These are phyloP conservation scores for Pygoscelis antarcticus DNA, from an alignment of 2,113 vertebrate species.

Conservation along the genomic window DNA sequence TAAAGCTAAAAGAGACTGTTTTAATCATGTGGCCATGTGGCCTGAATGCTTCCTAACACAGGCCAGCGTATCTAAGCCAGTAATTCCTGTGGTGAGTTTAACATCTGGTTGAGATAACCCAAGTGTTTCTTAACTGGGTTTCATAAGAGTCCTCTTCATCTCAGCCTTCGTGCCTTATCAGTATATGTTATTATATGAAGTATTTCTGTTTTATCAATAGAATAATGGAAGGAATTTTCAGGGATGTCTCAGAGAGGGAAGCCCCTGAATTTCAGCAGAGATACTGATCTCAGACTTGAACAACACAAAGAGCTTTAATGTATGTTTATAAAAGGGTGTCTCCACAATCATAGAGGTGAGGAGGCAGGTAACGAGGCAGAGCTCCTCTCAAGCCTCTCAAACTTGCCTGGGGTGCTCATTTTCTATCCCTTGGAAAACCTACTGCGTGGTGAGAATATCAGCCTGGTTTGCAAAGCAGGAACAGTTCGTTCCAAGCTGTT, in stretches of 20 bases:
- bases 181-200: background rate
- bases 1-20: background rate
- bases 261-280: background rate
- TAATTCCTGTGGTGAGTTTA: constrained; percentile 23
- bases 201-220: background rate
- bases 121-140: constrained; percentile 3
- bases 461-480: background rate
- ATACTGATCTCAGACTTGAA: background rate
- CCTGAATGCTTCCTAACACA: background rate
- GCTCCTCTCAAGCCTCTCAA: background rate
- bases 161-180: background rate
- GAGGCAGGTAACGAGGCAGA: background rate
- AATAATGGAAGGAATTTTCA: constrained; percentile 22
- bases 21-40: background rate
- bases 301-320: background rate
- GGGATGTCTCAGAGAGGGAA: background rate
- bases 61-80: background rate
- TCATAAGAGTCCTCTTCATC: constrained; percentile 12
- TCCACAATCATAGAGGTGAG: background rate
- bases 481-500: background rate
- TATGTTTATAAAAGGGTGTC: background rate
- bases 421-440: background rate
- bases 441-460: background rate
- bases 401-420: background rate
- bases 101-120: constrained; percentile 5